Evolutionary conservation across 2,797 vertebrate genomes (phyloP).

Genomic region (Liparis tanakae): DNA sequence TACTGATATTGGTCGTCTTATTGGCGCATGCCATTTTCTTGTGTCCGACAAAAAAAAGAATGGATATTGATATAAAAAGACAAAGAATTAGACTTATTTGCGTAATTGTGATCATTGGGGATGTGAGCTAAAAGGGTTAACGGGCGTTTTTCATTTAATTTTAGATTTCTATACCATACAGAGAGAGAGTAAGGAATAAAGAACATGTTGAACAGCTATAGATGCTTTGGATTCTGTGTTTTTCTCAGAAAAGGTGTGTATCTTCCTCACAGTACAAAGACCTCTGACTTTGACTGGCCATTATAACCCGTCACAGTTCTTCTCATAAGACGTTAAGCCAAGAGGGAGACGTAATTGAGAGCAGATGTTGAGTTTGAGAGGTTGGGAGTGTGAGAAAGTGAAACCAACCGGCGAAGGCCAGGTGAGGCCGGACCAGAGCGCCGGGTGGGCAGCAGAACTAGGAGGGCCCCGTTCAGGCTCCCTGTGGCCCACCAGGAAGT

Average conservation of each 20-base stretch:
- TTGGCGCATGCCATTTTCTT: no score
- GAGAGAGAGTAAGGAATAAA: background rate
- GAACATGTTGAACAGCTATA: background rate
- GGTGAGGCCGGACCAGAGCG: background rate
- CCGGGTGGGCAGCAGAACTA: background rate
- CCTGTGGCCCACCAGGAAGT: conserved; percentile 49
- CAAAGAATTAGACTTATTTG: no score
- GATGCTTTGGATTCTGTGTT: background rate
- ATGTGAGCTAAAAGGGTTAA: no score
- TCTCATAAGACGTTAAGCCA: conserved; percentile 1
- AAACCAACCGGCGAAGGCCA: conserved; percentile 14
- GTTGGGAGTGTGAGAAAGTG: conserved; percentile 14
- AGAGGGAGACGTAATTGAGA: background rate
- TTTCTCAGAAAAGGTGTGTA: conserved; percentile 29
- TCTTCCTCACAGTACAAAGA: conserved; percentile 21
- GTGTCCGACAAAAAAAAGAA: no score
- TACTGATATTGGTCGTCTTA: no score
- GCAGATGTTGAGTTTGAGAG: background rate
- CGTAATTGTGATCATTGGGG: no score
- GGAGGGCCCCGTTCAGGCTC: conserved; percentile 20
- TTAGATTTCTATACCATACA: no score
- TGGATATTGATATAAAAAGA: no score
- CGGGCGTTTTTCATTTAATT: no score
- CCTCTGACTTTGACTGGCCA: conserved; percentile 43
- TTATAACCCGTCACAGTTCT: conserved; percentile 7